Base-by-base conservation (phyloP, 2,888 invertebrate species). In the Drosophila picticornis region DNA sequence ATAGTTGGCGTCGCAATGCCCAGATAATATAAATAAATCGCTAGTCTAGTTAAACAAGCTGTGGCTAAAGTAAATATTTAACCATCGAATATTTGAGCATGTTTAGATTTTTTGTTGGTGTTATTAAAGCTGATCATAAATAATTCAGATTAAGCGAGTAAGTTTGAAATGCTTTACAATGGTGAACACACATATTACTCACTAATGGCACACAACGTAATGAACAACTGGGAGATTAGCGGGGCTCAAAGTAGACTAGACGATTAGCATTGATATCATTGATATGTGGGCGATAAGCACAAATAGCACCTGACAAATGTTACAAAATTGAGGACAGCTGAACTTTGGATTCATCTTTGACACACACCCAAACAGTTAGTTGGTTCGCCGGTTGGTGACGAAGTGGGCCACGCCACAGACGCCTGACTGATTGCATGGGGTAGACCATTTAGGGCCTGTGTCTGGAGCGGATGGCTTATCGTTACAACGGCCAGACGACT, bases 311-410 rank as follows among this genome's bases (percentile, higher is more conserved):
- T 66, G 16, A 36, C 32, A 16, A 32, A 67, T 25, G 36, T 48
- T 50, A 56, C 22, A 55, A 32, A 46, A 40, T 27, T 31, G 59
- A 55, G 53, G 29, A 59, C 22, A 25, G 31, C 16, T 72, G 53
- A 57, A 78, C 77, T 80, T 78, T 80, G 80, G 61, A 74, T 25
- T 59, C 48, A 53, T 46, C 48, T 48, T 27, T 38, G 31, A 53
- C 46, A 66, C 9, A 25, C 16, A 25, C 0, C 22, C 32, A 34
- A n/a, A 16, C 22, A 46, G 5, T 25, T 43, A 4, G 19, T 29
- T 31, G 29, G 13, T 11, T 31, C 32, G 43, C 46, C 31, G 43
- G 25, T 57, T 43, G 40, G 36, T 36, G 43, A 9, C 27, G 34
- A 63, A 63, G 31, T 55, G 46, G 63, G 63, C 63, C 77, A 77